Percentiles rank a stretch among this genome's conserved stretches.
Conservation (phyloP, 2,888 invertebrate genomes). For the Parnassius glacialis region DNA sequence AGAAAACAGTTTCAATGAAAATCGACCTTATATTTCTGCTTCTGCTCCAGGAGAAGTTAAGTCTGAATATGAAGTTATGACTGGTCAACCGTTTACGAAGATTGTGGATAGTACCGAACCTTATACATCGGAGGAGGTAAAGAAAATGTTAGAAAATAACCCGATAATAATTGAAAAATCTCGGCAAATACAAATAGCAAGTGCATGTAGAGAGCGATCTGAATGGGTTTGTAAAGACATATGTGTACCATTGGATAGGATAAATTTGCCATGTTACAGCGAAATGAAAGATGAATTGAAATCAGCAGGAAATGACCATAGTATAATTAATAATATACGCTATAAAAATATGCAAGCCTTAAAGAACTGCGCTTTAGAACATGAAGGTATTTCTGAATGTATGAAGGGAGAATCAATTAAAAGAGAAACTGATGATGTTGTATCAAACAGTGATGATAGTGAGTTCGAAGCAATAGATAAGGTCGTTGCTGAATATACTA, state of each 20-base stretch:
- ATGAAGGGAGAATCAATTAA: constrained; percentile 21
- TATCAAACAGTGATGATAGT: constrained; percentile 45
- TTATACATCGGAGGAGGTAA: constrained; percentile 55
- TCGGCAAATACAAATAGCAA: constrained; percentile 64
- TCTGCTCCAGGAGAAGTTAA: constrained; percentile 53
- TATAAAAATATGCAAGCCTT: constrained; percentile 64
- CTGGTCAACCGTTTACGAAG: constrained; percentile 69
- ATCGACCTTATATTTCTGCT: constrained; percentile 61
- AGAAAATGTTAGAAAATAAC: constrained; percentile 54
- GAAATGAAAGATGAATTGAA: constrained; percentile 57
- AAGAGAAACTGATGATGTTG: constrained; percentile 30
- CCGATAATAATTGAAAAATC: constrained; percentile 67
- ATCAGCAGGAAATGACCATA: constrained; percentile 48
- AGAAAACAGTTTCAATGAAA: constrained; percentile 34
- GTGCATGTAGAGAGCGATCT: constrained; percentile 25
- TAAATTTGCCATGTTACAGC: constrained; percentile 49
- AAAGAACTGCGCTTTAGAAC: constrained; percentile 50
- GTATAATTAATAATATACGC: constrained; percentile 54
- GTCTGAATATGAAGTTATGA: constrained; percentile 71
- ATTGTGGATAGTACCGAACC: constrained; percentile 58
- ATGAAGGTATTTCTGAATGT: constrained; percentile 39
- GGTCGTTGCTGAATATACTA: constrained; percentile 62
- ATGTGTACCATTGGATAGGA: constrained; percentile 55
- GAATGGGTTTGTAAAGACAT: constrained; percentile 42
- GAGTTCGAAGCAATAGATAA: constrained; percentile 66